Evolutionary conservation across 2,888 invertebrate genomes (phyloP), one percentile per base, ranked within the genome.

Genomic region (Pseudococcus viburni): DNA sequence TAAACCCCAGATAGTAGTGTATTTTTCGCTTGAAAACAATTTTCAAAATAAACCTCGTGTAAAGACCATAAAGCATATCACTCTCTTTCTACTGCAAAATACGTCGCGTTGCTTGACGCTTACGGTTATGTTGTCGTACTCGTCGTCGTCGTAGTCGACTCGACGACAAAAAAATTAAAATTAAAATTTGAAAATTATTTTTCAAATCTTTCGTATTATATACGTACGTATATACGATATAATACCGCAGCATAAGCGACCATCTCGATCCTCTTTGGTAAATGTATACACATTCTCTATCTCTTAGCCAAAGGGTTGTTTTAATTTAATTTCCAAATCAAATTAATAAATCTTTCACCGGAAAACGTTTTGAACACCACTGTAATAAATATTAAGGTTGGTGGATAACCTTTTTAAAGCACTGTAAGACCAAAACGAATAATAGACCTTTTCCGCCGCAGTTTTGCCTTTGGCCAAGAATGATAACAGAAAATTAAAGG

Each of bases 401-500:
- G 46, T 59, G 85, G 59, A 59, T 59, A 85, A 85, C 85, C 59
- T 85, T 59, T 85, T 59, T 39, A 59, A 85, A 85, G 85, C 59
- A 33, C n/a, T 55, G 59, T 48, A 85, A 85, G 59, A 55, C 80
- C 80, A 83, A 83, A 83, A 83, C 80, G 80, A 46, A 46, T 83
- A 83, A 83, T 83, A 83, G 80, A 83, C 80, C 80, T 83, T 83
- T 83, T 83, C 80, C 80, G 46, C 42, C 80, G 46, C 80, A 83
- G 46, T 83, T 83, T 83, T 83, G 80, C 80, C 80, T 83, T 83
- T 83, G 46, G 80, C 80, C n/a, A 83, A 83, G 42, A 83, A 83
- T 83, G 80, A 83, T 83, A 83, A 83, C 80, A 83, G 80, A 83
- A 83, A 83, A 83, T 83, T 83, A 83, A 83, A 83, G 80, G 80